Base-by-base conservation (phyloP, 2,888 invertebrate species). In the Hypomecis atomaria region DNA sequence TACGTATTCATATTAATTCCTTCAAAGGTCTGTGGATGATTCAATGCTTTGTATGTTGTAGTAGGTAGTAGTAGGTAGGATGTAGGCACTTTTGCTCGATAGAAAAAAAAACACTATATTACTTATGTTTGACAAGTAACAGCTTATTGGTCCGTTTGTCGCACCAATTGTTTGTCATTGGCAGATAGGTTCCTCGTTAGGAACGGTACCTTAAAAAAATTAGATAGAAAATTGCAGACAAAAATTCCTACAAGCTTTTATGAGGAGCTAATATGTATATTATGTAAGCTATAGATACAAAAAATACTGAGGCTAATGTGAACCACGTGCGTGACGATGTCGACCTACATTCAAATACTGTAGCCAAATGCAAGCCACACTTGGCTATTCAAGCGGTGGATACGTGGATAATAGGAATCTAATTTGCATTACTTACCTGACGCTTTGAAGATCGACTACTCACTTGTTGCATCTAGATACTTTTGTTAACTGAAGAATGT, bases 381-480 rank as follows among this genome's bases (percentile, higher is more conserved):
- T 85, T 85, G 76, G 72, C 78, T 82, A 89, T 89, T 86, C 89
- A 82, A 78, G 74, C 65, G 78, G 75, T 78, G 76, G 77, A 76
- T 77, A 77, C 78, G 75, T 78, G 76, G 77, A 76, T 77, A 77
- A 42, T 59, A 79, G 77, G 85, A 79, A 88, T 87, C 78, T 86
- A 82, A 65, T 88, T 88, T 86, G 76, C 86, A 85, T 87, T 84
- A 85, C 82, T 88, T 84, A 81, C 77, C 75, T 78, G 80, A 82
- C 82, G 82, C 79, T 82, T 75, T 54, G 65, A 61, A 52, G 62
- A 55, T 55, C 66, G 62, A 50, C 44, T 10, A 23, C 34, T 40
- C 10, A 23, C 34, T 40, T 53, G 44, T 23, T 67, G 70, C 70
- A 68, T 67, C 71, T 71, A 57, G 56, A 5, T 50, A 47, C 36